A percentile compares a stretch with the other conserved stretches of the same genome.
phyloP scores from a whole-genome alignment of 2,113 vertebrate genomes.

The Caretta caretta region DNA sequence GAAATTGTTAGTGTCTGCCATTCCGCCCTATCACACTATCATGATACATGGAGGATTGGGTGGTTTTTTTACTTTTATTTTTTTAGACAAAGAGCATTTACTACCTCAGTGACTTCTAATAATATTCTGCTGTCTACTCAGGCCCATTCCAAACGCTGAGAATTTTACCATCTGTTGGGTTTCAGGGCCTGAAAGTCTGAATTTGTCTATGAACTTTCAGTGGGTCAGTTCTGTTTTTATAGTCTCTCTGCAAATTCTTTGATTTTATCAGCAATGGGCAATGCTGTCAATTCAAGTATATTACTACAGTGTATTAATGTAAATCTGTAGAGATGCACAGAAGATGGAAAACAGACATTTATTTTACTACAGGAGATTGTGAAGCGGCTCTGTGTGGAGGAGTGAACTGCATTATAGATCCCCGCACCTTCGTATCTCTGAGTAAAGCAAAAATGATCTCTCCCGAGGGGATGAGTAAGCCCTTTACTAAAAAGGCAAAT shows the following conservation, averaged over 20 bases:
- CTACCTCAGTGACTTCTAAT: neutral
- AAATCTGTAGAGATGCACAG: neutral
- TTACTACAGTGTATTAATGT: neutral
- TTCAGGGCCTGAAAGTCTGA: neutral
- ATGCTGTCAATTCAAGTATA: neutral
- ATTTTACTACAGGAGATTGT: slow-evolving; percentile 82
- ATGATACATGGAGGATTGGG: neutral
- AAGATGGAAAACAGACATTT: neutral
- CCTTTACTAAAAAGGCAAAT: slow-evolving; percentile 84
- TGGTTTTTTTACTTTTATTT: neutral
- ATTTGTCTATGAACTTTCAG: neutral
- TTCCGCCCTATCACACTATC: neutral
- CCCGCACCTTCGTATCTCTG: slow-evolving; percentile 84
- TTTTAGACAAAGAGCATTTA: neutral
- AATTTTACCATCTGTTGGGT: neutral
- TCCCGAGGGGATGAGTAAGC: slow-evolving; percentile 85
- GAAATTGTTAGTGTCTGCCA: neutral
- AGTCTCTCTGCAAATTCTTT: neutral
- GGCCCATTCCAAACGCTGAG: neutral
- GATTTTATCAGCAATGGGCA: neutral
- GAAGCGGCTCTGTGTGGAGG: slow-evolving; percentile 88
- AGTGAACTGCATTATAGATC: slow-evolving; percentile 87
- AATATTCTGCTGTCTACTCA: neutral
- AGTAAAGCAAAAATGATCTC: slow-evolving; percentile 91
- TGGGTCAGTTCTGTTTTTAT: neutral